phyloP scores from a whole-genome alignment of 2,113 vertebrate genomes.

The Petaurus breviceps region DNA sequence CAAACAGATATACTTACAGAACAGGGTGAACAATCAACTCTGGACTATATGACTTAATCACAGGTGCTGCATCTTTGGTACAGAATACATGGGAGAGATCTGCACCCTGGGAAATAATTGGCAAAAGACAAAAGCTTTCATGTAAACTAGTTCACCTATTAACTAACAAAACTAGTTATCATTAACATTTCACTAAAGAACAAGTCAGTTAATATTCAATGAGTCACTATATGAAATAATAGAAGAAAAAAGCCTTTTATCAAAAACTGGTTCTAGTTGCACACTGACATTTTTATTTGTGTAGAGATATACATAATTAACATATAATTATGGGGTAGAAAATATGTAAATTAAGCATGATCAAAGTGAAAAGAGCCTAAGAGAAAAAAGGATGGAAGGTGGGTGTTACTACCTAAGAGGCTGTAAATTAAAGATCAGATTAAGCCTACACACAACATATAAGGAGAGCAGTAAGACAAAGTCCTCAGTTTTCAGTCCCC shows the following conservation, averaged over 20 bases:
- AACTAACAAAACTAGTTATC: rapidly evolving
- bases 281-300: neutral
- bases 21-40: constrained; percentile 98
- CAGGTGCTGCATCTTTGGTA: constrained; percentile 94
- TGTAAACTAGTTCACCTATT: rapidly evolving
- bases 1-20: constrained; percentile 89
- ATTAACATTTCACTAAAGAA: neutral
- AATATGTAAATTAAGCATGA: neutral
- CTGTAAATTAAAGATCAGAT: neutral
- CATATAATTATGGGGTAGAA: neutral
- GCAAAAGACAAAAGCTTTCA: neutral
- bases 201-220: rapidly evolving
- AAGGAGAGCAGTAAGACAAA: neutral
- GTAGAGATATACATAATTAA: neutral
- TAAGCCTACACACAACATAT: neutral
- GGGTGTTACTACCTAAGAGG: neutral
- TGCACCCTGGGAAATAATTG: constrained; percentile 89
- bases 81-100: constrained; percentile 98
- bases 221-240: neutral
- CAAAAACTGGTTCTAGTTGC: neutral
- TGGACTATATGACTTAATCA: constrained; percentile 98
- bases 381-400: neutral
- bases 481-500: too few relatives aligned
- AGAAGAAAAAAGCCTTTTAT: neutral
- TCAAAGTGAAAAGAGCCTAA: neutral